Evolutionary conservation across 2,888 invertebrate genomes (phyloP).

Genomic region (Andrena camellia): DNA sequence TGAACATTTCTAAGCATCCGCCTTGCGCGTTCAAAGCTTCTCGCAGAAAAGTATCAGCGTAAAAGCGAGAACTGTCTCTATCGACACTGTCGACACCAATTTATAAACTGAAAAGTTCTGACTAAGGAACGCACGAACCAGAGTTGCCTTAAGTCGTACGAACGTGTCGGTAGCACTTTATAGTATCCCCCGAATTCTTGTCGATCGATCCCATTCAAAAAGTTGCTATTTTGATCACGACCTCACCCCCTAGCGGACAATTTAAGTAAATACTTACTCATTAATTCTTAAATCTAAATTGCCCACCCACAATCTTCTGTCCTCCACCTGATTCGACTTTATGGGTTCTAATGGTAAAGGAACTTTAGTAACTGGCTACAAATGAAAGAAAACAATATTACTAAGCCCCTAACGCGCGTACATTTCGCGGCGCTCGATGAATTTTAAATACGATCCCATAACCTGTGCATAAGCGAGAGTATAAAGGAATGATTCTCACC

Average conservation of each 20-base stretch:
- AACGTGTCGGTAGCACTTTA: too few relatives aligned
- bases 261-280: slow-evolving; percentile 92
- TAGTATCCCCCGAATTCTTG: too few relatives aligned
- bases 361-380: slow-evolving; percentile 68
- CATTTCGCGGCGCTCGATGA: neutral
- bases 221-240: slow-evolving; percentile 9
- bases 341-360: slow-evolving; percentile 87
- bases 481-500: slow-evolving; percentile 57
- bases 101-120: too few relatives aligned
- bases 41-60: too few relatives aligned
- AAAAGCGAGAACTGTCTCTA: too few relatives aligned
- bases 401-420: neutral
- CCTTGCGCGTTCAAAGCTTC: too few relatives aligned
- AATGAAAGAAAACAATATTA: slow-evolving; percentile 30
- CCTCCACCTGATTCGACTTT: slow-evolving; percentile 87
- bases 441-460: slow-evolving; percentile 28
- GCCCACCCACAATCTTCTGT: slow-evolving; percentile 95
- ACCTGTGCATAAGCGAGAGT: slow-evolving; percentile 33
- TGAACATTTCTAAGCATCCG: too few relatives aligned
- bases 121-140: too few relatives aligned
- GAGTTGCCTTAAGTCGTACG: too few relatives aligned
- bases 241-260: slow-evolving; percentile 9
- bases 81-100: too few relatives aligned
- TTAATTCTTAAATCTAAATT: slow-evolving; percentile 95
- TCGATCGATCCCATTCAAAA: neutral